phyloP scores from a whole-genome alignment of 1,140 invertebrate genomes.

The Drosophila cardini region DNA sequence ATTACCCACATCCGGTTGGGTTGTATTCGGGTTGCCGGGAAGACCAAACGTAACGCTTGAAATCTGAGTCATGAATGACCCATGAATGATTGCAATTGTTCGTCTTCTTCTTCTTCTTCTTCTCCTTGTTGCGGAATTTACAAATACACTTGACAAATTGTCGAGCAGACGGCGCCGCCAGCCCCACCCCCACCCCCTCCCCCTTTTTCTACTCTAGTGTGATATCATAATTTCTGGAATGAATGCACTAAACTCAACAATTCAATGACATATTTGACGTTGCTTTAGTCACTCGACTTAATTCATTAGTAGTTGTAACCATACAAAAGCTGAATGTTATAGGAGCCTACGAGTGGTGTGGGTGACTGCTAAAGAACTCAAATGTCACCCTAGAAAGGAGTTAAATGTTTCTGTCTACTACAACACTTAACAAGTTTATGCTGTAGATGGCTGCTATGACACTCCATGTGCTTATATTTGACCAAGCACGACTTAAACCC shows the following conservation, averaged over 20 bases:
- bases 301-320: slow-evolving; percentile 12
- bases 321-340: background rate
- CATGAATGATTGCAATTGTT: slow-evolving; percentile 51
- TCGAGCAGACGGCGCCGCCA: slow-evolving; percentile 50
- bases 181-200: background rate
- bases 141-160: slow-evolving; percentile 60
- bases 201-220: background rate
- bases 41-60: background rate
- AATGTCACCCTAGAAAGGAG: too few species aligned
- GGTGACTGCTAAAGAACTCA: background rate
- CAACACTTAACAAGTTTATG: too few species aligned
- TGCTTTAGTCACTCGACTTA: slow-evolving; percentile 9
- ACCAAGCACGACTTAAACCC: too few species aligned
- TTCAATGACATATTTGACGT: background rate
- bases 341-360: too few species aligned
- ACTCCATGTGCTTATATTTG: too few species aligned
- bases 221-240: slow-evolving; percentile 44
- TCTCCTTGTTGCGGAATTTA: slow-evolving; percentile 13
- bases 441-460: too few species aligned
- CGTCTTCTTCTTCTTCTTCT: slow-evolving; percentile 2
- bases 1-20: slow-evolving; percentile 1
- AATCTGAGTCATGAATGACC: slow-evolving; percentile 33
- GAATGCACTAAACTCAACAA: slow-evolving; percentile 17
- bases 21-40: background rate
- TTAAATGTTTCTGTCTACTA: too few species aligned